Percentiles rank a stretch among this genome's conserved stretches.
Evolutionary conservation across 2,888 invertebrate genomes (phyloP).

Genomic region (Scaptomyza polygonia): DNA sequence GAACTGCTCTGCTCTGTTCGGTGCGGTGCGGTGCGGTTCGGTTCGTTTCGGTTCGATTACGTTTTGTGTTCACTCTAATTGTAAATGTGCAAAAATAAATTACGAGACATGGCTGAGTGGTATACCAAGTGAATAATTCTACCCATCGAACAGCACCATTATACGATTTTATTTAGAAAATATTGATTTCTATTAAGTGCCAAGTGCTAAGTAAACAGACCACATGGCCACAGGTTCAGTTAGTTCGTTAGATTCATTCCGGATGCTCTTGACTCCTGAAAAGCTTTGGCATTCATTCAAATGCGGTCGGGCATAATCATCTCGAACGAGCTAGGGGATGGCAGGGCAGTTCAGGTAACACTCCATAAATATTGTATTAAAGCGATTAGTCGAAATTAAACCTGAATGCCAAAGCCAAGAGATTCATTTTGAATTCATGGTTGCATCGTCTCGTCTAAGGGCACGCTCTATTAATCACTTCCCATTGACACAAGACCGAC

Average conservation of each 20-base stretch:
- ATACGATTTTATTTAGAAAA: conserved; percentile 69
- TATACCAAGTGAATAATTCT: conserved; percentile 14
- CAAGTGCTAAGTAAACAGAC: conserved; percentile 14
- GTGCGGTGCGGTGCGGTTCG: background rate
- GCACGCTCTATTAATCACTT: conserved; percentile 70
- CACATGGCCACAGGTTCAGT: conserved; percentile 6
- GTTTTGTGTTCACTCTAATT: conserved; percentile 60
- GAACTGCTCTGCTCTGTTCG: conserved; percentile 51
- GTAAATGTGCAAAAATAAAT: conserved; percentile 78
- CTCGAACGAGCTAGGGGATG: conserved; percentile 7
- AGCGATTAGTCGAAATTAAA: conserved; percentile 75
- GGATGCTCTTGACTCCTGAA: conserved; percentile 63
- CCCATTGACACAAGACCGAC: conserved; percentile 67
- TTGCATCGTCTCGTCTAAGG: background rate
- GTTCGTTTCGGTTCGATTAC: background rate
- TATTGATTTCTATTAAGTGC: conserved; percentile 75
- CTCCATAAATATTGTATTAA: conserved; percentile 73
- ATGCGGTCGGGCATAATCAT: conserved; percentile 63
- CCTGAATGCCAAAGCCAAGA: conserved; percentile 41
- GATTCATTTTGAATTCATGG: conserved; percentile 48
- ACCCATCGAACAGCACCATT: conserved; percentile 13
- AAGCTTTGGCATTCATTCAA: conserved; percentile 46
- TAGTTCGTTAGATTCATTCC: conserved; percentile 14
- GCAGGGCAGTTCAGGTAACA: conserved; percentile 4
- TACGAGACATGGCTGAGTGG: conserved; percentile 56